Percentiles rank a stretch among this genome's conserved stretches.
phyloP scores from a whole-genome alignment of 2,113 vertebrate genomes.

The Laterallus jamaicensis region DNA sequence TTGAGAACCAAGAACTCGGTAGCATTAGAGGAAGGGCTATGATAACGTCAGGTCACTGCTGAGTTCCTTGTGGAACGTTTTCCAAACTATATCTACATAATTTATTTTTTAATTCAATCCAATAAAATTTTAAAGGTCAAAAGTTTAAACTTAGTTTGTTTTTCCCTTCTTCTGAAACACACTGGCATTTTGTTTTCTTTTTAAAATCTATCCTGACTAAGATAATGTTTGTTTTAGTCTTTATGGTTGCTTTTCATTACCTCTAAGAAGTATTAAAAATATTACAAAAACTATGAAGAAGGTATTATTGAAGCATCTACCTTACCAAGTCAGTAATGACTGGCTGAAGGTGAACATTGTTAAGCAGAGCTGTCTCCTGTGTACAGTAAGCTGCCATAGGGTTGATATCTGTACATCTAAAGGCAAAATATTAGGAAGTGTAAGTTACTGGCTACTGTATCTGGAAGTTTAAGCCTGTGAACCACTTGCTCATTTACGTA shows the following conservation, averaged over 20 bases:
- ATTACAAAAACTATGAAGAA: not conserved
- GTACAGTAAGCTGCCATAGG: constrained; percentile 86
- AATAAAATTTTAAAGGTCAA: not conserved
- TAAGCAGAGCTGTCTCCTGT: constrained; percentile 81
- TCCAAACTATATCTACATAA: not conserved
- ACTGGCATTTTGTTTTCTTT: not conserved
- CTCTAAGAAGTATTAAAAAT: not conserved
- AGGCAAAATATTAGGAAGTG: not conserved
- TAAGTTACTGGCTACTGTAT: not conserved
- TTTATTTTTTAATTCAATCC: not conserved
- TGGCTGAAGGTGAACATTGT: constrained; percentile 83
- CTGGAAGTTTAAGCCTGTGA: not conserved
- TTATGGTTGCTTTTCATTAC: not conserved
- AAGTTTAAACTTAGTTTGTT: not conserved
- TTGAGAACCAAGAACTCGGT: not conserved
- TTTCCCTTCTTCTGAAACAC: not conserved
- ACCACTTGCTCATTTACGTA: not conserved
- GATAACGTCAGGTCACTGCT: not conserved
- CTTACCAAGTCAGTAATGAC: constrained; percentile 91
- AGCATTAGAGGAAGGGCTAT: not conserved
- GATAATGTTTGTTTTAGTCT: not conserved
- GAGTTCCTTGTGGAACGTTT: not conserved
- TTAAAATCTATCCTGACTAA: not conserved
- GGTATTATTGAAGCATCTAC: not conserved
- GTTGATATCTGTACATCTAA: constrained; percentile 94